These are phyloP conservation scores for Macrophya annulata DNA, from an alignment of 2,888 invertebrate genomes.

Conservation along the genomic window DNA sequence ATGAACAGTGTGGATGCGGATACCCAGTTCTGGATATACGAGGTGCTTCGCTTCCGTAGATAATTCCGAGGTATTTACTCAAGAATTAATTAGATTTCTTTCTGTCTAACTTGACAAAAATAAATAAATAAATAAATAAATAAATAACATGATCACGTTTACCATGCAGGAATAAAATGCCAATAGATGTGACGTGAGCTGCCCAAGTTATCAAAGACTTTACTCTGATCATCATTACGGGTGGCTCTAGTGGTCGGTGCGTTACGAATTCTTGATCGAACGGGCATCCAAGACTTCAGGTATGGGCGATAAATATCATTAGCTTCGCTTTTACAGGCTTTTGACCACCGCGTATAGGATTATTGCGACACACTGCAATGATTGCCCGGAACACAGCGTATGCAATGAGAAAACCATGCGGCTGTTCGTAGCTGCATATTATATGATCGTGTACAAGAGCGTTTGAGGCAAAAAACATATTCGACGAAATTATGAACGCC, in stretches of 20 bases:
- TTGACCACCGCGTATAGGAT: neutral
- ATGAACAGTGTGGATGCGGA: neutral
- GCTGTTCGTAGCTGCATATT: slow-evolving; percentile 9
- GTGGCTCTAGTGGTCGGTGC: slow-evolving; percentile 60
- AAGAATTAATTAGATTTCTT: slow-evolving; percentile 16
- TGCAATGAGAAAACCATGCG: slow-evolving; percentile 22
- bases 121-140: neutral
- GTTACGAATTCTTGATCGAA: slow-evolving; percentile 69
- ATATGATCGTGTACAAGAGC: neutral
- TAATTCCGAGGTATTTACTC: neutral
- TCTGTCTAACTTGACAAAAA: neutral
- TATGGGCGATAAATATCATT: slow-evolving; percentile 70
- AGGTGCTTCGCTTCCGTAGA: slow-evolving; percentile 40
- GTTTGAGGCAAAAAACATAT: slow-evolving; percentile 7
- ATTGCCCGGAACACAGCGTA: slow-evolving; percentile 6
- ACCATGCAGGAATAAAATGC: neutral
- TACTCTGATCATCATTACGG: neutral
- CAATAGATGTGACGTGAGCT: neutral
- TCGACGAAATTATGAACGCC: slow-evolving; percentile 27
- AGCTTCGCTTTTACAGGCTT: slow-evolving; percentile 66
- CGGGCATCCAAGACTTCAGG: slow-evolving; percentile 66
- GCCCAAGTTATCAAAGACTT: neutral
- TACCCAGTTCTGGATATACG: slow-evolving; percentile 1
- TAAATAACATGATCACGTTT: neutral
- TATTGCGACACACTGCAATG: slow-evolving; percentile 12